A percentile compares a stretch with the other conserved stretches of the same genome.
Evolutionary conservation across 2,888 invertebrate species (phyloP).

Genomic region (Brachylomia viminalis): DNA sequence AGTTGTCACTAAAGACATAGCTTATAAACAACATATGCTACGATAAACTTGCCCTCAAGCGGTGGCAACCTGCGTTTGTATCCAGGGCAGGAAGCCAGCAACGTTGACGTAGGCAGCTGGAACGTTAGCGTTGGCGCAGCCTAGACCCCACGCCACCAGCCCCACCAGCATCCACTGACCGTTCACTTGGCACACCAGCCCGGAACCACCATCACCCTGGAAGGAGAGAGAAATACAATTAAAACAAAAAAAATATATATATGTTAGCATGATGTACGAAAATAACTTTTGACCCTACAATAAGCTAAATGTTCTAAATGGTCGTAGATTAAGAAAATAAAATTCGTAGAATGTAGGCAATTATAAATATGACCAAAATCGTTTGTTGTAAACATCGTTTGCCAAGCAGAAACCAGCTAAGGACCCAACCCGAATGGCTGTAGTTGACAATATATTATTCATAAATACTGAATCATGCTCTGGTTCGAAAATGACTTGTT

Average conservation of each 20-base stretch:
- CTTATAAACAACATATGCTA: constrained; percentile 30
- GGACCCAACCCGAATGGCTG: not conserved
- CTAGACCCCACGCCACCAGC: constrained; percentile 94
- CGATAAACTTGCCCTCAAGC: constrained; percentile 60
- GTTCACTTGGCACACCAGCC: constrained; percentile 91
- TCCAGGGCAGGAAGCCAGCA: constrained; percentile 92
- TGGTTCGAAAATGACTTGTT: no score
- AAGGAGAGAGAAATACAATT: constrained; percentile 3
- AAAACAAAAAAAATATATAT: not conserved
- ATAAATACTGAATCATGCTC: not conserved
- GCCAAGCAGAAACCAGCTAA: not conserved
- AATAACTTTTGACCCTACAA: not conserved
- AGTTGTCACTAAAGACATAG: constrained; percentile 14
- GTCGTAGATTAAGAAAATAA: not conserved
- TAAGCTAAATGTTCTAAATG: not conserved
- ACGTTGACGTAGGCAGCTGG: constrained; percentile 95
- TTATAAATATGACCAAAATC: not conserved
- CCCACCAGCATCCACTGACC: constrained; percentile 92
- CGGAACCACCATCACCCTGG: constrained; percentile 94
- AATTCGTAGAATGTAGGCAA: not conserved
- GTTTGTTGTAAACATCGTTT: not conserved
- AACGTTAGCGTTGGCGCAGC: constrained; percentile 92
- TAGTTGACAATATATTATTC: not conserved
- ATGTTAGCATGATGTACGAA: not conserved
- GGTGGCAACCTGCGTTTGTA: constrained; percentile 88